These are phyloP conservation scores for Gyrodactylus salaris DNA, from an alignment of 1,140 invertebrate species.

Conservation along the genomic window DNA sequence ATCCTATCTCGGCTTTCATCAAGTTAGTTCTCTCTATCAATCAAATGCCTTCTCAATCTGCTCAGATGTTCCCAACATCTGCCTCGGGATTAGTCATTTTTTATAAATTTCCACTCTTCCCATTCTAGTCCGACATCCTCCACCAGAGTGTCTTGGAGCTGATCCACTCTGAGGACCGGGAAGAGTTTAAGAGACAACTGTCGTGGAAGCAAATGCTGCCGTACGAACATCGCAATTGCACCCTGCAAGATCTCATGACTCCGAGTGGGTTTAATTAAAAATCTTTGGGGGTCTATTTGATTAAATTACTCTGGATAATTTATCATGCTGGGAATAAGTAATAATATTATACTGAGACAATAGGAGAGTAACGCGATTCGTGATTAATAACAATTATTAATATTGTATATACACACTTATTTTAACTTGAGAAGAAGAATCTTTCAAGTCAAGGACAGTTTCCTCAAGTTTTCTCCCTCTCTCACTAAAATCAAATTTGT, in stretches of 20 bases:
- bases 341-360: no score
- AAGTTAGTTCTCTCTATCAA: constrained; percentile 31
- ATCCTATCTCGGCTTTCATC: constrained; percentile 94
- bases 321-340: no score
- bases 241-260: constrained; percentile 40
- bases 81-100: background rate
- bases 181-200: constrained; percentile 70
- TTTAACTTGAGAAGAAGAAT: no score
- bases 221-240: constrained; percentile 26
- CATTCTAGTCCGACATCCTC: constrained; percentile 73
- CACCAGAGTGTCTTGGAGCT: constrained; percentile 93
- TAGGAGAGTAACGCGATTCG: no score
- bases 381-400: no score
- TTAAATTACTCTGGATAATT: no score
- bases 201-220: constrained; percentile 65
- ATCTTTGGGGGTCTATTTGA: no score
- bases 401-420: no score
- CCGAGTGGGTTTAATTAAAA: constrained; percentile 18
- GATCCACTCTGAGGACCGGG: constrained; percentile 86
- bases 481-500: no score
- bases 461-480: no score
- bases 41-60: background rate
- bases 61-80: background rate
- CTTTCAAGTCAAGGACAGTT: no score
- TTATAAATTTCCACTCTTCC: constrained; percentile 8